These are phyloP conservation scores for Chaetorhynchus papuensis DNA, from an alignment of 2,113 vertebrate species.

Conservation along the genomic window DNA sequence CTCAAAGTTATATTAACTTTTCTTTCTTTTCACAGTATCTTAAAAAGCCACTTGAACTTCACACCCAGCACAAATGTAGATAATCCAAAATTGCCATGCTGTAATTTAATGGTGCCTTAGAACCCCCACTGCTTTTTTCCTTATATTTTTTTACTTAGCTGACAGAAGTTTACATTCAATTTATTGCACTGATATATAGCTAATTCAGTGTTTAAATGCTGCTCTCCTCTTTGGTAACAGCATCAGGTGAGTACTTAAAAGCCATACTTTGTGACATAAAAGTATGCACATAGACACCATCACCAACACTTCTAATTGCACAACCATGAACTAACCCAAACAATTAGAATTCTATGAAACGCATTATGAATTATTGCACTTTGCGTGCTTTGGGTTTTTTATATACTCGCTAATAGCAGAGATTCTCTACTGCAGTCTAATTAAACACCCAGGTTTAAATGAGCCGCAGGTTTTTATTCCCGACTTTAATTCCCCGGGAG, in stretches of 20 bases:
- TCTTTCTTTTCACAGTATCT: not conserved
- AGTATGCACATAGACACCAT: accelerated
- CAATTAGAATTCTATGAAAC: accelerated
- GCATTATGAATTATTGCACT: accelerated
- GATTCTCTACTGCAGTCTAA: accelerated
- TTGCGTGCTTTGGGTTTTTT: accelerated
- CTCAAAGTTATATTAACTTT: not conserved
- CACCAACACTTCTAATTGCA: accelerated
- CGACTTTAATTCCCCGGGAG: accelerated
- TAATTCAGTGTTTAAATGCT: not conserved
- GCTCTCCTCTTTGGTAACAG: not conserved
- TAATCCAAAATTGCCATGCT: too few species aligned
- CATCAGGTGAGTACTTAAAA: not conserved
- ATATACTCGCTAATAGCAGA: accelerated
- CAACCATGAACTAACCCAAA: not conserved
- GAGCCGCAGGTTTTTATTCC: accelerated
- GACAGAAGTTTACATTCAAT: accelerated
- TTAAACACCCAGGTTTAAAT: accelerated
- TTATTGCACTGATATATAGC: accelerated
- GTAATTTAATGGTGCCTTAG: accelerated
- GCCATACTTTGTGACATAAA: accelerated
- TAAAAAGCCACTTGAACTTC: not conserved
- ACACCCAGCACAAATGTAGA: not conserved
- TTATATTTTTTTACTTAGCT: not conserved
- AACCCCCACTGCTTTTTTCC: accelerated